Evolutionary conservation across 2,113 vertebrate species (phyloP), one percentile per base, ranked within the genome.

Genomic region (Microcebus murinus): DNA sequence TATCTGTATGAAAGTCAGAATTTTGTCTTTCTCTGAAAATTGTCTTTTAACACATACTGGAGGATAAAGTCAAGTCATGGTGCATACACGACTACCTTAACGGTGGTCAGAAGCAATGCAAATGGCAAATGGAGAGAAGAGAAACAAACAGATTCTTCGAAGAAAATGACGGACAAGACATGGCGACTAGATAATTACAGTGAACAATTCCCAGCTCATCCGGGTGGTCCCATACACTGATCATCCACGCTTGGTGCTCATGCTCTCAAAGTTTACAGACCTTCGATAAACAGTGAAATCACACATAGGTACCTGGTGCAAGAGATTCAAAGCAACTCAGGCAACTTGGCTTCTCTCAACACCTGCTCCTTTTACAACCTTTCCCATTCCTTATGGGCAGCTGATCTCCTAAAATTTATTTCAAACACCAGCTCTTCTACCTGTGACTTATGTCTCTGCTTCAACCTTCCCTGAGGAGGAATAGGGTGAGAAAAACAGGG

Each of bases 241-340:
- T 25, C 36, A 18, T 27, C 50, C 39, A 1, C 27, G n/a, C 31
- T 0, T 11, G 14, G 18, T 13, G 3, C 34, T 86, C 4, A 34
- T 3, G 14, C 21, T 61, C 15, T 42, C 50, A 39, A 42, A 87
- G 68, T 42, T 14, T 29, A 29, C 4, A 70, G 63, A 71, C 6
- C 29, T 59, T 4, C 11, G 18, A 4, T 36, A 9, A 45, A 29
- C 2, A 8, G 0, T 3, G 31, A 85, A 50, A 18, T 3, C 4
- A 27, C 0, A 6, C 10, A 11, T 12, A 18, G n/a, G 8, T 10
- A 48, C 31, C 48, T n/a, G 70, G 12, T 21, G 36, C 23, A 31
- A 0, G 20, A 45, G 8, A 86, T 20, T 15, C 9, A 85, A 87
- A 76, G 29, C 11, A 42, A 1, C 11, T 68, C 61, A 39, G n/a